Base-by-base conservation (phyloP, 2,113 vertebrate species). In the Crotalus helleri region DNA sequence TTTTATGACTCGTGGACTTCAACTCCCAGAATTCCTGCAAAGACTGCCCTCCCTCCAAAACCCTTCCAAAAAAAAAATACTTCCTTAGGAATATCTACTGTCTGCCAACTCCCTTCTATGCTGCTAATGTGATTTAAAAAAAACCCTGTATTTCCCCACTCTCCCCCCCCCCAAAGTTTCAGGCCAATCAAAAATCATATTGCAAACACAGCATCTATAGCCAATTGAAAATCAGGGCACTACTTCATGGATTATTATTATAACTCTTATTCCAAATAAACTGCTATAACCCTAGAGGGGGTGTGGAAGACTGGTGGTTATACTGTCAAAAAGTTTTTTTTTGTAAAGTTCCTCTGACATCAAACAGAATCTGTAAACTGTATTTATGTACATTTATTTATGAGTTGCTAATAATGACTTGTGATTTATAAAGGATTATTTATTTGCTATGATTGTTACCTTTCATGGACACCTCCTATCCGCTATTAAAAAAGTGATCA, bases 371-470 rank as follows among this genome's bases (percentile, higher is more conserved):
- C 94, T 97, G 92, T 94, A 97, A 94, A 96, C 88, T 96, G 96
- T 96, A 97, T 96, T 81, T 96, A 91, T 95, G 93, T 95, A 97
- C 95, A 96, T 87, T 97, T 97, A 96, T 96, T 97, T 97, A 96
- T 98, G 85, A 96, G 59, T 92, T 95, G 94, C 97, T 96, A 94
- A 96, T 54, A 69, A 96, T 94, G 95, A 97, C 97, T 98, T 98
- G 97, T 98, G 98, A 97, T 96, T 97, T 96, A 96, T 94, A 96
- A 96, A 94, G 86, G 74, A 94, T 97, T 98, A 98, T 98, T 98
- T 97, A 96, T 97, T 86, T 96, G 53, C 93, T 96, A 93, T 29
- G 11, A 23, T 94, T 93, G 94, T 94, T 96, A 94, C 89, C 90
- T 91, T 93, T 93, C 96, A 92, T 94, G 95, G 96, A 94, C 24